Base-by-base conservation (phyloP, 1,140 invertebrate species). In the Leptinotarsa texana region DNA sequence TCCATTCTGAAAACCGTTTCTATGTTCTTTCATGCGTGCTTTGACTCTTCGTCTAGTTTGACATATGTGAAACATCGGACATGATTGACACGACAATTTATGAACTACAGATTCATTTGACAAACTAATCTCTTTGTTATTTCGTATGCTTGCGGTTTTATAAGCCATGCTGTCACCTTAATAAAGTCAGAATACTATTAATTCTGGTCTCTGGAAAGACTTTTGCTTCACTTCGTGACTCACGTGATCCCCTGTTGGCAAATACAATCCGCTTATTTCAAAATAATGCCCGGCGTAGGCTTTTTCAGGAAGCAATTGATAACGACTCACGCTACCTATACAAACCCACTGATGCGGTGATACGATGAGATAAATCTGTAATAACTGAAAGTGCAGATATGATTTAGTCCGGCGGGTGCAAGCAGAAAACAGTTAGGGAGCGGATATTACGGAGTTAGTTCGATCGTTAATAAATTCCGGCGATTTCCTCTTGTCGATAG, bases 381-480 rank as follows among this genome's bases (percentile, higher is more conserved):
- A 67, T 67, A 67, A 67, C 42, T 67, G 65, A 67, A 67, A 67
- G 65, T 67, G 65, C 42, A 67, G 65, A 67, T 42, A 67, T 67
- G 65, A 67, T 67, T 67, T 67, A 67, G 24, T 67, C 42, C 65
- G 65, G 15, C 65, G 42, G 27, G 17, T 42, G 65, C 65, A 42
- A 67, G 65, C 65, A 67, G 65, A 67, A 67, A 67, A 65, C 71
- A 73, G 61, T 65, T 65, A 73, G 71, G 62, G 70, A 75, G 17
- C 74, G 77, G 70, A 69, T 63, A 72, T 75, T 57, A 67, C 49
- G 49, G 42, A 21, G 63, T 74, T 63, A 57, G 48, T 42, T 65
- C 66, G 24, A 72, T 63, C 70, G 77, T 72, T 76, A 75, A 78
- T 77, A 79, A 71, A 77, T 79, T 77, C 73, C 67, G 62, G 72